phyloP scores from a whole-genome alignment of 2,888 invertebrate genomes.

The Theretra japonica region DNA sequence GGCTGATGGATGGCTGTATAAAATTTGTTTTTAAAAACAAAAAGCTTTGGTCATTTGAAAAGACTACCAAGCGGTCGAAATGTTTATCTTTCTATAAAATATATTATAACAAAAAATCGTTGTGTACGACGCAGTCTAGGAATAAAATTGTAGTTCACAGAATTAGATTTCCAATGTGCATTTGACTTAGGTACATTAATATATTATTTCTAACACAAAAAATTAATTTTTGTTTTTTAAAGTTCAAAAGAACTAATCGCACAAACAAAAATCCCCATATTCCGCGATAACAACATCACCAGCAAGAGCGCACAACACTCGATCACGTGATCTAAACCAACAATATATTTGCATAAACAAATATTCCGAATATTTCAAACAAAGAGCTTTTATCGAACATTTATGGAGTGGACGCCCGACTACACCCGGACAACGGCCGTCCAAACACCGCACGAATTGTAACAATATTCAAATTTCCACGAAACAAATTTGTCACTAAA shows the following conservation, averaged over 20 bases:
- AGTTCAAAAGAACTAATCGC: neutral
- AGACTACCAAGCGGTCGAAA: too few species aligned
- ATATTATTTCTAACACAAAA: too few species aligned
- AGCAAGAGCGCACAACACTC: neutral
- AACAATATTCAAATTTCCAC: constrained; percentile 1
- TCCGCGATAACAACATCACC: neutral
- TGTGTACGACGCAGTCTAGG: too few species aligned
- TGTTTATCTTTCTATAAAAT: too few species aligned
- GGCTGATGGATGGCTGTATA: too few species aligned
- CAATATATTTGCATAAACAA: constrained; percentile 22
- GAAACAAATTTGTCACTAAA: constrained; percentile 2
- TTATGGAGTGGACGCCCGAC: neutral
- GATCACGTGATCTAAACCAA: constrained; percentile 5
- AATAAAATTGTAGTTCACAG: too few species aligned
- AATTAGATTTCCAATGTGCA: too few species aligned
- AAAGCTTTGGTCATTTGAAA: too few species aligned
- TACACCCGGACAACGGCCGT: neutral
- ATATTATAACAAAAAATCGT: too few species aligned
- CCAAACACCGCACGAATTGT: neutral
- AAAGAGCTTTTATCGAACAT: constrained; percentile 8
- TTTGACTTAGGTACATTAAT: too few species aligned
- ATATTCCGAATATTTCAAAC: constrained; percentile 8
- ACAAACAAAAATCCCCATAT: neutral
- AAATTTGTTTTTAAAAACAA: too few species aligned
- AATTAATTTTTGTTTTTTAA: too few species aligned